A percentile compares a stretch with the other conserved stretches of the same genome.
Conservation (phyloP, 2,113 vertebrate genomes). For the Microcebus tavaratra region DNA sequence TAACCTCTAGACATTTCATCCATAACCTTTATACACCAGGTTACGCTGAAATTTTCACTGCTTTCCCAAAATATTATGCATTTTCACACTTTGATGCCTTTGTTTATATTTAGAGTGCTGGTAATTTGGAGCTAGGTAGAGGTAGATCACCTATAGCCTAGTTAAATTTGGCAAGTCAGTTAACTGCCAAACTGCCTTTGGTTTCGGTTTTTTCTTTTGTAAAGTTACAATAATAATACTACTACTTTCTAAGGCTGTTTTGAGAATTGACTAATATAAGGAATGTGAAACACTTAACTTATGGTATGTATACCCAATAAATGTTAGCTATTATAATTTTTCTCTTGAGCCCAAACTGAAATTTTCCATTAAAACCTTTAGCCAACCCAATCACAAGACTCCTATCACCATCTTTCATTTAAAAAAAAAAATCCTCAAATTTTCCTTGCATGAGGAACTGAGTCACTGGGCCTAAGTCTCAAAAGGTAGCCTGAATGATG, state of each 20-base stretch:
- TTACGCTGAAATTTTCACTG: not conserved
- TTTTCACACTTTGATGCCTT: not conserved
- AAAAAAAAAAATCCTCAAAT: not conserved
- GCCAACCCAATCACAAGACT: not conserved
- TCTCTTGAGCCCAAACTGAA: slow-evolving; percentile 31
- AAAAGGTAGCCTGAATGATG: not conserved
- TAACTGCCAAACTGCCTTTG: not conserved
- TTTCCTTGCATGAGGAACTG: not conserved
- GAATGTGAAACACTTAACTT: not conserved
- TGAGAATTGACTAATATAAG: slow-evolving; percentile 39
- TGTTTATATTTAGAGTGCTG: not conserved
- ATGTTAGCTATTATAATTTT: not conserved
- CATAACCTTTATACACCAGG: not conserved
- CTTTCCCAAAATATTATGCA: not conserved
- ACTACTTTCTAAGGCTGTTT: slow-evolving; percentile 7
- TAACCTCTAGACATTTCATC: not conserved
- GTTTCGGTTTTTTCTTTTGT: slow-evolving; percentile 15
- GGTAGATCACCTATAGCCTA: not conserved
- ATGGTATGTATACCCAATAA: not conserved
- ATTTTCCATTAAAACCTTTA: slow-evolving; percentile 36
- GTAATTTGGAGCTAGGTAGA: not conserved
- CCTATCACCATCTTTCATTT: not conserved
- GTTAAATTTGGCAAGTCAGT: not conserved
- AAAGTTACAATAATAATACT: not conserved
- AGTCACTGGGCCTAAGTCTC: slow-evolving; percentile 16